Conservation (phyloP, 2,797 vertebrate species). For the Iguana delicatissima region DNA sequence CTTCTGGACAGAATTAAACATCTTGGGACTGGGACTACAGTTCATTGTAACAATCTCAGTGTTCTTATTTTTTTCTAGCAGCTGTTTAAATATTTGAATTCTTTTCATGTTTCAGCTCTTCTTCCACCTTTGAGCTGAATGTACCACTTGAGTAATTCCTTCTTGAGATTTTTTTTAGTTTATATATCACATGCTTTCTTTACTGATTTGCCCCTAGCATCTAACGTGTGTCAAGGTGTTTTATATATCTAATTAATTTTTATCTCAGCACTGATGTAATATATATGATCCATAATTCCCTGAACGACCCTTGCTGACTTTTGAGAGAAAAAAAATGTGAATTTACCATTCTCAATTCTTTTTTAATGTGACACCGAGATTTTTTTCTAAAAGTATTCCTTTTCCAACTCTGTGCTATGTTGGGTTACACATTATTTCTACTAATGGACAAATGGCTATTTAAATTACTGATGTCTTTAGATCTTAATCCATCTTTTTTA, state of each 20-base stretch:
- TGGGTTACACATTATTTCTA: slow-evolving; percentile 14
- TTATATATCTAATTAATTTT: slow-evolving; percentile 43
- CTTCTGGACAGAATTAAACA: not conserved
- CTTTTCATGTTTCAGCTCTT: slow-evolving; percentile 5
- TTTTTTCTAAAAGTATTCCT: not conserved
- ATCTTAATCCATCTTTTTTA: slow-evolving; percentile 22
- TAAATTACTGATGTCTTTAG: slow-evolving; percentile 46
- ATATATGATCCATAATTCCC: slow-evolving; percentile 27
- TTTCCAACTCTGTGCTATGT: slow-evolving; percentile 1
- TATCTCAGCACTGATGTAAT: slow-evolving; percentile 14
- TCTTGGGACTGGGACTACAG: not conserved
- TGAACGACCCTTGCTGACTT: slow-evolving; percentile 26
- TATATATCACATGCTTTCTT: slow-evolving; percentile 20
- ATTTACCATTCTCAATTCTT: slow-evolving; percentile 29
- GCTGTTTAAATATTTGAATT: slow-evolving; percentile 18
- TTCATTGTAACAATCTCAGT: not conserved
- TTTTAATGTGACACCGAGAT: slow-evolving; percentile 10
- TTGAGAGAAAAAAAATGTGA: slow-evolving; percentile 3
- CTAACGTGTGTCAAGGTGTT: slow-evolving; percentile 36
- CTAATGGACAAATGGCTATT: not conserved
- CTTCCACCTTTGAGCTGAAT: not conserved
- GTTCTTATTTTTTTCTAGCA: not conserved
- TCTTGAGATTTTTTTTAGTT: not conserved
- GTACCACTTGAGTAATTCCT: not conserved
- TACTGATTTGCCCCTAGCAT: slow-evolving; percentile 20